Conservation (phyloP, 2,888 invertebrate genomes). For the Cylloceria caligata region DNA sequence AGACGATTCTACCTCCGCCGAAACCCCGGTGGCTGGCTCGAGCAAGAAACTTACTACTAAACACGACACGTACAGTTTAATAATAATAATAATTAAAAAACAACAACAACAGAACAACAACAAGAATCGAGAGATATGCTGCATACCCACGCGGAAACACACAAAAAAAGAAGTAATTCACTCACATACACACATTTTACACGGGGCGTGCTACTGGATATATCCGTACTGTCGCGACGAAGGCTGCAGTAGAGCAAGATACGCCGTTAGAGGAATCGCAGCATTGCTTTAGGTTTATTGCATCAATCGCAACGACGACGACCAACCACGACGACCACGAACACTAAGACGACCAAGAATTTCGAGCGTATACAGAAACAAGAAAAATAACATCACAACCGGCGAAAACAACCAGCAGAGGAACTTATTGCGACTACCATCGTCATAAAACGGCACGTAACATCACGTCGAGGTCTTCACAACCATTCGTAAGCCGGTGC, state of each 20-base stretch:
- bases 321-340: conserved; percentile 48
- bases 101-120: conserved; percentile 87
- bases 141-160: conserved; percentile 80
- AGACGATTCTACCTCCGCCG: conserved; percentile 98
- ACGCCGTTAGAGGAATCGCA: conserved; percentile 54
- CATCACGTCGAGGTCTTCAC: conserved; percentile 23
- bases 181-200: conserved; percentile 72
- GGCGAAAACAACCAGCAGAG: not conserved
- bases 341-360: conserved; percentile 49
- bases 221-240: conserved; percentile 74
- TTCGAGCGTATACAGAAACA: conserved; percentile 24
- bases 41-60: conserved; percentile 99
- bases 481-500: conserved; percentile 24
- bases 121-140: conserved; percentile 86
- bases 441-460: conserved; percentile 4
- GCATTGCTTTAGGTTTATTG: conserved; percentile 71
- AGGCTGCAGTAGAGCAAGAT: conserved; percentile 64
- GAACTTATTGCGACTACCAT: not conserved
- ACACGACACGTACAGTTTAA: conserved; percentile 80
- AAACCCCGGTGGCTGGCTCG: conserved; percentile 99
- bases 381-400: conserved; percentile 26
- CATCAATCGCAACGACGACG: conserved; percentile 60
- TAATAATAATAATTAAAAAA: conserved; percentile 30
- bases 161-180: conserved; percentile 54
- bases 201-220: conserved; percentile 80